Evolutionary conservation across 2,113 vertebrate species (phyloP), one percentile per base, ranked within the genome.

Genomic region (Asarcornis scutulata): DNA sequence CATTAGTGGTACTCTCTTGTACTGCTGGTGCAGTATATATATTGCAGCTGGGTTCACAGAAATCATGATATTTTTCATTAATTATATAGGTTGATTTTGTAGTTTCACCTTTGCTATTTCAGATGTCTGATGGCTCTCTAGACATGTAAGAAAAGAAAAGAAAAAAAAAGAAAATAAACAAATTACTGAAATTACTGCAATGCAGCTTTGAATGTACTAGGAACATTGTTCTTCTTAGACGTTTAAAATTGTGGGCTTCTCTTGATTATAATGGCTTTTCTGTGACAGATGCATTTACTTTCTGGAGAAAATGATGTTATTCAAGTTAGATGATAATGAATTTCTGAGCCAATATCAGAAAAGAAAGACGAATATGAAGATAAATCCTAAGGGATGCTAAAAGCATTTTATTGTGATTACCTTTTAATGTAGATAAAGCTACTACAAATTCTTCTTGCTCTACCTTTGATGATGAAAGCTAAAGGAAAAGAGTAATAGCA

Each of bases 171-270:
- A 67, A 18, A 17, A 81, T 7, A 69, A 31, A 85, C 92, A 76
- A 46, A 46, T 46, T 1, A 80, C 20, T 48, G 9, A 48, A 85
- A 90, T 36, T 13, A 75, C 26, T 84, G 23, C 11, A 88, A 34
- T 38, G 21, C 60, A 86, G 17, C 21, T 89, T 42, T 38, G 23
- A 77, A 56, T 52, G 32, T 10, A 46, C 23, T 55, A 59, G 17
- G 6, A 52, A 86, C 20, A 29, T 6, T 0, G 6, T 2, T 62
- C 2, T 2, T 62, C 2, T 62, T 27, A 25, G 29, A n/a, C 15
- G 3, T 50, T 75, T 80, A 53, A 75, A 83, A 46, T 2, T 27
- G 36, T 53, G n/a, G 38, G 14, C 26, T 90, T 86, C 74, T 67
- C 71, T 77, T 89, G 81, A 58, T 38, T 59, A 59, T 4, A 77